Evolutionary conservation across 1,140 invertebrate genomes (phyloP).

Genomic region (Drosophila kanapiae): DNA sequence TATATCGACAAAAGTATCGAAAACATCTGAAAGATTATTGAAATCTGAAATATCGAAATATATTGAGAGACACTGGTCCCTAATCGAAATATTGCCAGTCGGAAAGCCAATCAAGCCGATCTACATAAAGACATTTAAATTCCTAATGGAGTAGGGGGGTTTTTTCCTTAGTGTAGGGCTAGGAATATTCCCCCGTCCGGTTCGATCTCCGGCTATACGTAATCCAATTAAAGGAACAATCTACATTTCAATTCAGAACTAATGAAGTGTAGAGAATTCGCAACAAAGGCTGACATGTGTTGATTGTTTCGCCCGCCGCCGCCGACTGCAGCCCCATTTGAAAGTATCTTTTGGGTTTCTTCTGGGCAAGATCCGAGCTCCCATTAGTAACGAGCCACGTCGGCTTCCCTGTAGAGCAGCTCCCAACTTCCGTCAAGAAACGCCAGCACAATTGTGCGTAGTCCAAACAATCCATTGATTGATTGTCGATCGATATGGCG

Average conservation of each 20-base stretch:
- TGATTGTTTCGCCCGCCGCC: slow-evolving; percentile 50
- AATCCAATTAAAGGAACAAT: slow-evolving; percentile 84
- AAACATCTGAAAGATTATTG: too few species aligned
- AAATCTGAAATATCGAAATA: too few species aligned
- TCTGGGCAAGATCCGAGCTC: slow-evolving; percentile 31
- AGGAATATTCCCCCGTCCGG: slow-evolving; percentile 46
- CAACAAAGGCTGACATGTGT: slow-evolving; percentile 71
- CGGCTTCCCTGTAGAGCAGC: slow-evolving; percentile 56
- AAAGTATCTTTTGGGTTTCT: slow-evolving; percentile 57
- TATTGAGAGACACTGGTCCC: too few species aligned
- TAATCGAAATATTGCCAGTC: too few species aligned
- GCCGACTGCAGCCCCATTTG: slow-evolving; percentile 69
- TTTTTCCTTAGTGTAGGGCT: slow-evolving; percentile 13
- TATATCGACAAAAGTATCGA: too few species aligned
- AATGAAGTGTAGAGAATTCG: slow-evolving; percentile 81
- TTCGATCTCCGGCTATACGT: slow-evolving; percentile 59
- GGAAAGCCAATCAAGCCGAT: too few species aligned
- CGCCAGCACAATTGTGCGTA: slow-evolving; percentile 52
- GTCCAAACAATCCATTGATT: slow-evolving; percentile 77
- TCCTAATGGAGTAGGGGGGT: background rate
- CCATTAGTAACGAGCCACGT: slow-evolving; percentile 50
- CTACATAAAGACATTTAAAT: too few species aligned
- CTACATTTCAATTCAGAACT: slow-evolving; percentile 83
- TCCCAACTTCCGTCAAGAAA: slow-evolving; percentile 71
- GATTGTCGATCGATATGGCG: slow-evolving; percentile 68